A percentile compares a stretch with the other conserved stretches of the same genome.
Conservation (phyloP, 2,888 invertebrate species). For the Oscheius sp. region DNA sequence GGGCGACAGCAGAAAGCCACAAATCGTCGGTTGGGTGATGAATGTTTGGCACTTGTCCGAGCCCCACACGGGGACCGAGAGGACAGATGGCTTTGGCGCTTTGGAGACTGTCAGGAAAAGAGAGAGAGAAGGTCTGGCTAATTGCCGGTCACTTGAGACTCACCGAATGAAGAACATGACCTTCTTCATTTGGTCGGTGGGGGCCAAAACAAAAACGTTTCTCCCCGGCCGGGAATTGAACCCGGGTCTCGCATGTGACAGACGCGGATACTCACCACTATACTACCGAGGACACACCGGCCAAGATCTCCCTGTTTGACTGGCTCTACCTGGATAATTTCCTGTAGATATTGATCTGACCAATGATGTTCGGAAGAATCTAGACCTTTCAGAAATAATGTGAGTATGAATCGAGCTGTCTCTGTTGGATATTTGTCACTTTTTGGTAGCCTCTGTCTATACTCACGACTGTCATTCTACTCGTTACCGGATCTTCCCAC, state of each 20-base stretch:
- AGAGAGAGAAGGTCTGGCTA: conserved; percentile 8
- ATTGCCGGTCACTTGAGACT: conserved; percentile 31
- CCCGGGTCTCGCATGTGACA: conserved; percentile 36
- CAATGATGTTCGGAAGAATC: no score
- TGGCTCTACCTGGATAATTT: no score
- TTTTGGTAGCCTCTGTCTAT: no score
- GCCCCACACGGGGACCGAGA: neutral
- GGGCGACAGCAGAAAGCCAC: conserved; percentile 2
- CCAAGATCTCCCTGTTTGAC: no score
- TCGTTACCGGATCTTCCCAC: no score
- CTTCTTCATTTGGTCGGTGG: no score
- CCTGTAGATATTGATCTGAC: no score
- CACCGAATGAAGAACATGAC: neutral
- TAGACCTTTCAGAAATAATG: no score
- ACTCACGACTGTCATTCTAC: no score
- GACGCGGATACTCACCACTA: conserved; percentile 36
- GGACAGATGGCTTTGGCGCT: conserved; percentile 15
- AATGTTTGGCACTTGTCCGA: conserved; percentile 2
- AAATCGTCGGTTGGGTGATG: conserved; percentile 20
- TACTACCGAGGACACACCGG: conserved; percentile 20
- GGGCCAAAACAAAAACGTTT: neutral
- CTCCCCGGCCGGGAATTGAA: conserved; percentile 36
- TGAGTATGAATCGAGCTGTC: no score
- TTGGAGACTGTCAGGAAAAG: conserved; percentile 12
- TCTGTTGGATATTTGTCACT: no score